These are phyloP conservation scores for Popillia japonica DNA, from an alignment of 1,140 invertebrate species.

Conservation along the genomic window DNA sequence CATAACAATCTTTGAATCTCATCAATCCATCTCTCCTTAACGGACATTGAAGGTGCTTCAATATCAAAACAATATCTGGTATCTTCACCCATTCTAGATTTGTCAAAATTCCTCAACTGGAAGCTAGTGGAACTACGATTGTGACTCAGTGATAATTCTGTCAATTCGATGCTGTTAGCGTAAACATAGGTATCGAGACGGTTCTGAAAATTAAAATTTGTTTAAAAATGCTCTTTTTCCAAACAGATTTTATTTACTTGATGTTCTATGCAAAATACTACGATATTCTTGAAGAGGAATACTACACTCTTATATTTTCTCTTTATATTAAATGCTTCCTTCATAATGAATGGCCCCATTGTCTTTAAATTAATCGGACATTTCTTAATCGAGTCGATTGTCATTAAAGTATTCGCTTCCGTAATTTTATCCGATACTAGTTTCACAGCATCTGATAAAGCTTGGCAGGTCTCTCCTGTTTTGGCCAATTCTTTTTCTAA, in stretches of 20 bases:
- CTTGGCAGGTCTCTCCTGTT: slow-evolving; percentile 2
- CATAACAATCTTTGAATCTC: slow-evolving; percentile 22
- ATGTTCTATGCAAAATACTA: background rate
- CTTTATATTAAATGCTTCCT: slow-evolving; percentile 50
- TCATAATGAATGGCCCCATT: slow-evolving; percentile 52
- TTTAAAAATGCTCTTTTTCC: background rate
- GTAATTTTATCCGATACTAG: slow-evolving; percentile 50
- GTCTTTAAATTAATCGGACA: slow-evolving; percentile 48
- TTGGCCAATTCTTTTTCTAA: slow-evolving; percentile 51
- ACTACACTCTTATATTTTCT: slow-evolving; percentile 26
- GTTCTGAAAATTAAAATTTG: background rate
- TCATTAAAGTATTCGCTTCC: slow-evolving; percentile 52
- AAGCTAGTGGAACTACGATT: background rate
- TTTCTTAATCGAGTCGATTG: slow-evolving; percentile 51
- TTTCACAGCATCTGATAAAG: slow-evolving; percentile 45
- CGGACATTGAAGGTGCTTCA: background rate
- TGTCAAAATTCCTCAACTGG: slow-evolving; percentile 14
- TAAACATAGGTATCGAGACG: background rate
- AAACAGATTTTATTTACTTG: background rate
- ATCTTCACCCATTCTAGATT: slow-evolving; percentile 12
- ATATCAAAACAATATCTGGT: background rate
- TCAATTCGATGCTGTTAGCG: background rate
- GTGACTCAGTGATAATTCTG: background rate
- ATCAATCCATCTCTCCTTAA: background rate
- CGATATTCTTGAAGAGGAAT: slow-evolving; percentile 17